phyloP scores from a whole-genome alignment of 2,113 vertebrate genomes.

The Gnathonemus echidnorhynchus region DNA sequence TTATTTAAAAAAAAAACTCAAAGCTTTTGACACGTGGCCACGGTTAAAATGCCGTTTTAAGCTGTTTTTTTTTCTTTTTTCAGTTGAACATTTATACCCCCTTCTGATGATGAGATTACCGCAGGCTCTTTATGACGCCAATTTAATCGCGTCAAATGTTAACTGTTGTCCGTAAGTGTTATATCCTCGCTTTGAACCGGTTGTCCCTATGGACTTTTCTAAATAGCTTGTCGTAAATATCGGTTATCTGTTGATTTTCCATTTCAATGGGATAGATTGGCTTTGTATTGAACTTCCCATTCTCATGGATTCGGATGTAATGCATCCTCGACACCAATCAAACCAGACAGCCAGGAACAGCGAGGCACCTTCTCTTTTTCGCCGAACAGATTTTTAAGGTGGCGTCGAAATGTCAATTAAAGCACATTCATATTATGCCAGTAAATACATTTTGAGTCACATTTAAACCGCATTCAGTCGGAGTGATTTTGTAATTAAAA shows the following conservation, averaged over 20 bases:
- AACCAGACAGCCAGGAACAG: constrained; percentile 57
- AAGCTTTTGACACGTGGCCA: constrained; percentile 42
- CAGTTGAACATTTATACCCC: background rate
- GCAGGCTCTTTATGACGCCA: background rate
- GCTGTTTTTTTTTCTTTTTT: background rate
- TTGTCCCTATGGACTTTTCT: constrained; percentile 21
- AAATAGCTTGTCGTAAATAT: constrained; percentile 40
- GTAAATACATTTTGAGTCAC: background rate
- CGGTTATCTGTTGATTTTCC: constrained; percentile 58
- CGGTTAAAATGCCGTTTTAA: constrained; percentile 33
- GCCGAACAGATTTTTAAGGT: constrained; percentile 56
- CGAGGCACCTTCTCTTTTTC: constrained; percentile 34
- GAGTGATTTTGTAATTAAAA: background rate
- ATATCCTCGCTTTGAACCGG: background rate
- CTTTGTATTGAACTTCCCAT: constrained; percentile 61
- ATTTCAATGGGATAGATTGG: constrained; percentile 65
- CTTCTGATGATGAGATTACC: background rate
- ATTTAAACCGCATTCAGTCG: background rate
- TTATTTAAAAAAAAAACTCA: background rate
- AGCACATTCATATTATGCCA: background rate
- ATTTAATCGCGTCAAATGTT: constrained; percentile 3
- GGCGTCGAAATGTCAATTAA: constrained; percentile 24
- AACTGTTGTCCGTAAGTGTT: background rate
- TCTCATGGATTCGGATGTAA: constrained; percentile 61
- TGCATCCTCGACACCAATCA: constrained; percentile 63